A percentile compares a stretch with the other conserved stretches of the same genome.
phyloP scores from a whole-genome alignment of 2,888 invertebrate species.

The Ganaspis brasiliensis region DNA sequence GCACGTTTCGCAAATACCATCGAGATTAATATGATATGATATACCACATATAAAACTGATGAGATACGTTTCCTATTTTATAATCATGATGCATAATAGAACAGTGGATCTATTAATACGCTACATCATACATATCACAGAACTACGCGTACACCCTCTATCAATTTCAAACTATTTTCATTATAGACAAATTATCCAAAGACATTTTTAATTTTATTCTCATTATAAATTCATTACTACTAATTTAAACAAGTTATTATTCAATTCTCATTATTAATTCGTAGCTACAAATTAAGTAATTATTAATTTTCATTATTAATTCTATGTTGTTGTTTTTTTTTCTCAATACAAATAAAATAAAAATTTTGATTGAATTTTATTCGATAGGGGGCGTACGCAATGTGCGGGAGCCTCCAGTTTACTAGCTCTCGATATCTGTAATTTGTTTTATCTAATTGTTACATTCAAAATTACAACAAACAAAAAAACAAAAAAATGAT shows the following conservation, averaged over 20 bases:
- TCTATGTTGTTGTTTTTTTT: not conserved
- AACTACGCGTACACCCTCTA: slow-evolving; percentile 79
- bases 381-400: slow-evolving; percentile 73
- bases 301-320: too few species aligned
- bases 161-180: slow-evolving; percentile 66
- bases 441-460: slow-evolving; percentile 22
- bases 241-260: not conserved
- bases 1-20: slow-evolving; percentile 64
- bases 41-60: slow-evolving; percentile 74
- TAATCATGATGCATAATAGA: slow-evolving; percentile 75
- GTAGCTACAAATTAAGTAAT: too few species aligned
- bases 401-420: slow-evolving; percentile 75
- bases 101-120: slow-evolving; percentile 76
- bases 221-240: not conserved
- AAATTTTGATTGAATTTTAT: slow-evolving; percentile 10
- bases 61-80: slow-evolving; percentile 66
- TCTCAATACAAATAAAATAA: not conserved
- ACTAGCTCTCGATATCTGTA: slow-evolving; percentile 57
- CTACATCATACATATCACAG: slow-evolving; percentile 82
- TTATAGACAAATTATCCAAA: not conserved
- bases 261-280: not conserved
- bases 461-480: not conserved
- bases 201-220: not conserved
- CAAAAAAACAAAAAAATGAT: not conserved
- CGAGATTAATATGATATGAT: slow-evolving; percentile 74